These are phyloP conservation scores for Caenorhabditis sinica DNA, from an alignment of 2,888 invertebrate species.

Conservation along the genomic window DNA sequence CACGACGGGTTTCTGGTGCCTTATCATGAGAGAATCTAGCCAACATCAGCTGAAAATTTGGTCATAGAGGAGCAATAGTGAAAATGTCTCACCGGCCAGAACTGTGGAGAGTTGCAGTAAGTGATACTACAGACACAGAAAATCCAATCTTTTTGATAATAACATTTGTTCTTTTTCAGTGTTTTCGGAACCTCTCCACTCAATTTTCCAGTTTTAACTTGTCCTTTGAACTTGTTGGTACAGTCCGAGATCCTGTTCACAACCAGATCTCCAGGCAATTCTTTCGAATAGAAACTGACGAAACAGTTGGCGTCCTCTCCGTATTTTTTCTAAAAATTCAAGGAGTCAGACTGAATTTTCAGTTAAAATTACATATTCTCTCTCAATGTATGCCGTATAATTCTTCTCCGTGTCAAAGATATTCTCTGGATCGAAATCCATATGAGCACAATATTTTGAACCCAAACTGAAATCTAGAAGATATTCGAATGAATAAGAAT, in stretches of 20 bases:
- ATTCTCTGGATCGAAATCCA: not conserved
- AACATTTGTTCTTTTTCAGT: constrained; percentile 25
- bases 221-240: constrained; percentile 28
- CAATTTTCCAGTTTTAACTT: constrained; percentile 12
- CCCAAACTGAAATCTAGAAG: not conserved
- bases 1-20: not conserved
- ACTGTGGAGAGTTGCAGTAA: constrained; percentile 51
- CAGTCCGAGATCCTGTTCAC: constrained; percentile 26
- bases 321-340: constrained; percentile 20
- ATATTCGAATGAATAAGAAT: not conserved
- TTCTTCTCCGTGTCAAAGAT: constrained; percentile 28
- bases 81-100: constrained; percentile 38
- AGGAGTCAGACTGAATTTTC: not conserved
- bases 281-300: constrained; percentile 23
- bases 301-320: constrained; percentile 4
- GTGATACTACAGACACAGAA: constrained; percentile 32
- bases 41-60: constrained; percentile 42
- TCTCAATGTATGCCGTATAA: not conserved
- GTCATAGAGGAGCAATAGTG: not conserved
- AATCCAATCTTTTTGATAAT: constrained; percentile 41
- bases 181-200: not conserved
- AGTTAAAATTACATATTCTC: constrained; percentile 4
- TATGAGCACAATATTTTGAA: constrained; percentile 22
- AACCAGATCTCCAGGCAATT: not conserved
- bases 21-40: constrained; percentile 21